These are phyloP conservation scores for Euplexia lucipara DNA, from an alignment of 2,888 invertebrate genomes.

Conservation along the genomic window DNA sequence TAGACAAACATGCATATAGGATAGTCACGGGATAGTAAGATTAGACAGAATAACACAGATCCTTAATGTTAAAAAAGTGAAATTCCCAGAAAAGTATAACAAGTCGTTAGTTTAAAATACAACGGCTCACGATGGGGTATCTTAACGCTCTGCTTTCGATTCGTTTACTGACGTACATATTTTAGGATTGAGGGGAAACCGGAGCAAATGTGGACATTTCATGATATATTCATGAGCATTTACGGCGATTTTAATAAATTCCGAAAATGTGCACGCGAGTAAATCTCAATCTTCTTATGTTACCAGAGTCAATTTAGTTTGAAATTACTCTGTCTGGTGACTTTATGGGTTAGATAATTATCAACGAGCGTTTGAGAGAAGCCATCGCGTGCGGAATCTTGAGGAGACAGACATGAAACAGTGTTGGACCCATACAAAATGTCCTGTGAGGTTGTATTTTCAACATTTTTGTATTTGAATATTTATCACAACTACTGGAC, in stretches of 20 bases:
- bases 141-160: neutral
- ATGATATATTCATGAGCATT: neutral
- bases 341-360: neutral
- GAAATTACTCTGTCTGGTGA: too few relatives aligned
- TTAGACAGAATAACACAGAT: slow-evolving; percentile 6
- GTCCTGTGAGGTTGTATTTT: neutral
- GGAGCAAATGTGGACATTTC: neutral
- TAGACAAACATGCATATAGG: slow-evolving; percentile 11
- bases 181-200: neutral
- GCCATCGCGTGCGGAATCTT: slow-evolving; percentile 7
- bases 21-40: neutral
- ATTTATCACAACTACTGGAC: slow-evolving; percentile 11
- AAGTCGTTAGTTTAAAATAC: neutral
- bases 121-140: slow-evolving; percentile 2
- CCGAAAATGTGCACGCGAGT: neutral
- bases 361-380: neutral
- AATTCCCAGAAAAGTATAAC: too few relatives aligned
- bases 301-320: neutral
- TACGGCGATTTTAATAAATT: neutral
- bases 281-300: too few relatives aligned
- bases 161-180: neutral
- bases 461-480: neutral
- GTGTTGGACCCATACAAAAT: slow-evolving; percentile 3
- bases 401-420: slow-evolving; percentile 13
- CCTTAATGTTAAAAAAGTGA: slow-evolving; percentile 13